Percentiles rank a stretch among this genome's conserved stretches.
phyloP scores from a whole-genome alignment of 2,888 invertebrate species.

The Alviniconcha strummeri region DNA sequence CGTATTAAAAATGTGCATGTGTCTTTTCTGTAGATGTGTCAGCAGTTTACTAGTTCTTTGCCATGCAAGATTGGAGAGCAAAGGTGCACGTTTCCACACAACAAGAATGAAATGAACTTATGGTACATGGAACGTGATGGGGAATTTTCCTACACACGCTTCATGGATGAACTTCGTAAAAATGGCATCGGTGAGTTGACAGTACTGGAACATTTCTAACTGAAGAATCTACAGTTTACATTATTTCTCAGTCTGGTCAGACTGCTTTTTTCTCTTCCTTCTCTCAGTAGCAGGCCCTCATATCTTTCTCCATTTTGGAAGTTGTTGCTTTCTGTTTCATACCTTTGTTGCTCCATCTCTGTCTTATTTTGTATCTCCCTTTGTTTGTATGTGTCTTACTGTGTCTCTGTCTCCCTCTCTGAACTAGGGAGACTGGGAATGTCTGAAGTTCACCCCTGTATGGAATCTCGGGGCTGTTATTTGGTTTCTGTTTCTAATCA shows the following conservation, averaged over 20 bases:
- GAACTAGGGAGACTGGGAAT: too few relatives aligned
- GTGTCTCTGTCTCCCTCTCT: too few relatives aligned
- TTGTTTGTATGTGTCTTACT: too few relatives aligned
- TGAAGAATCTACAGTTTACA: neutral
- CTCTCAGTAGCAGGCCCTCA: too few relatives aligned
- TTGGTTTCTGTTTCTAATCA: too few relatives aligned
- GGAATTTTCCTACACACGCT: constrained; percentile 52
- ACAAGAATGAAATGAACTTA: constrained; percentile 53
- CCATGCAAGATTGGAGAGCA: constrained; percentile 60
- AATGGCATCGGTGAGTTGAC: constrained; percentile 40
- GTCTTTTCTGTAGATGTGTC: constrained; percentile 50
- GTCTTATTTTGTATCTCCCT: too few relatives aligned
- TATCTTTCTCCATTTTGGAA: too few relatives aligned
- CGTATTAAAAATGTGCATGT: neutral
- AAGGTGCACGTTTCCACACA: constrained; percentile 63
- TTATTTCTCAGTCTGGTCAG: neutral
- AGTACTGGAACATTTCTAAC: neutral
- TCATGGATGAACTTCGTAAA: constrained; percentile 50
- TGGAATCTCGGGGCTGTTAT: too few relatives aligned
- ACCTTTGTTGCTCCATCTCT: too few relatives aligned
- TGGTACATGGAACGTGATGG: constrained; percentile 63
- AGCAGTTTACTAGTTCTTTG: constrained; percentile 49
- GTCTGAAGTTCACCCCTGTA: too few relatives aligned
- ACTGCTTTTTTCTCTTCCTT: too few relatives aligned
- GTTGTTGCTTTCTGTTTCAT: too few relatives aligned